Evolutionary conservation across 2,797 vertebrate species (phyloP), one percentile per base, ranked within the genome.

Genomic region (Anabas testudineus): DNA sequence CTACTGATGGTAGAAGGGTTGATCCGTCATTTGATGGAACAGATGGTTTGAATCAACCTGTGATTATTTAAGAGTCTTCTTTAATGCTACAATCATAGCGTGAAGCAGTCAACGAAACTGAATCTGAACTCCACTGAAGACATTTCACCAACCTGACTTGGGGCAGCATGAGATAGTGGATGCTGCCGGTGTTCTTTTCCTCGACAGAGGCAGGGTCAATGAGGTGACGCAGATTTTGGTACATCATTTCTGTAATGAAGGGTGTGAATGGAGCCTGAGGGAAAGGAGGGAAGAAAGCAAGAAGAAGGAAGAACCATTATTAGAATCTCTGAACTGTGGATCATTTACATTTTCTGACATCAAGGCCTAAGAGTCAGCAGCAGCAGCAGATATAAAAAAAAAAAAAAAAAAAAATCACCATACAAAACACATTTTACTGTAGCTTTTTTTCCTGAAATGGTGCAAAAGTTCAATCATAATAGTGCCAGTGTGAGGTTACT

Each of bases 171-270:
- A 99, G 96, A 93, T 99, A 99, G 91, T 99, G 98, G 84, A 99
- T 99, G 90, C 98, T 99, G 71, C 93, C 80, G 14, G 86, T 78
- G 65, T 97, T 96, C 89, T 97, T 99, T 52, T 98, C 97, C 72
- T 95, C 96, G 58, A 96, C 71, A 0, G 95, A 96, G 16, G 88
- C 71, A 0, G 96, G 96, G 86, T 99, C 96, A 8, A 99, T 93
- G 86, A 99, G 94, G 18, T 94, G 93, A 84, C 92, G 93, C 80
- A 99, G 93, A 85, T 98, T 99, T 93, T 99, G 97, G 90, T 98
- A 99, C 95, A 99, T 99, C 93, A 98, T 90, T 89, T 99, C 98
- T 7, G 97, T 99, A 84, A 99, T 98, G 92, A 99, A 99, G 18
- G 98, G 98, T 51, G 96, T 99, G 78, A 98, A 98, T 12, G 98